Evolutionary conservation across 2,888 invertebrate species (phyloP).

Genomic region (Timema cristinae): DNA sequence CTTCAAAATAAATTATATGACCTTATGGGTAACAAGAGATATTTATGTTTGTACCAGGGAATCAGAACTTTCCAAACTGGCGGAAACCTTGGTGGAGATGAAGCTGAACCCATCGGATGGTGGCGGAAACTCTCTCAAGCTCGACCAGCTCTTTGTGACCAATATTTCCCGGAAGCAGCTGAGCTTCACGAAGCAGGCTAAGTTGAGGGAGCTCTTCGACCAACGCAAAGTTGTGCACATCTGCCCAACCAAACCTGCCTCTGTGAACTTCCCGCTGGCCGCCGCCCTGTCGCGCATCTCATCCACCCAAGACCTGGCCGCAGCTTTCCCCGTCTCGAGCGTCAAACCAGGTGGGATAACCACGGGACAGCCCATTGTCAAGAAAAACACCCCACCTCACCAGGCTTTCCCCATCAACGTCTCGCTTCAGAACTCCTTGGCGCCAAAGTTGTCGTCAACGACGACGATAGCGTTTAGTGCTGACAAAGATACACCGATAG

Average conservation of each 20-base stretch:
- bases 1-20: too few relatives aligned
- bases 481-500: too few relatives aligned
- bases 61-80: slow-evolving; percentile 36
- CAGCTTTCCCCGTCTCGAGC: neutral
- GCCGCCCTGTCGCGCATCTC: neutral
- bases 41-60: slow-evolving; percentile 32
- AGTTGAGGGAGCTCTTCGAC: slow-evolving; percentile 28
- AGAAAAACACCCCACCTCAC: too few relatives aligned
- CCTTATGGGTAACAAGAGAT: too few relatives aligned
- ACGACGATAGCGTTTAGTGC: too few relatives aligned
- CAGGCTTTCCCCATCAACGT: too few relatives aligned
- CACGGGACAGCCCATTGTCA: neutral
- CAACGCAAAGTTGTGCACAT: slow-evolving; percentile 28
- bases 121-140: neutral
- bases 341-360: slow-evolving; percentile 10
- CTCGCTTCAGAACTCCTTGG: too few relatives aligned
- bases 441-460: too few relatives aligned
- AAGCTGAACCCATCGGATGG: slow-evolving; percentile 23
- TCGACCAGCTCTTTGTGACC: neutral
- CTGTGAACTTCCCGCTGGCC: neutral
- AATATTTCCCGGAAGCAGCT: neutral
- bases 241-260: slow-evolving; percentile 19
- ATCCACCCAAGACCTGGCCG: too few relatives aligned
- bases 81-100: slow-evolving; percentile 35
- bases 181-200: slow-evolving; percentile 31